Evolutionary conservation across 2,888 invertebrate genomes (phyloP).

Genomic region (Thymelicus sylvestris): DNA sequence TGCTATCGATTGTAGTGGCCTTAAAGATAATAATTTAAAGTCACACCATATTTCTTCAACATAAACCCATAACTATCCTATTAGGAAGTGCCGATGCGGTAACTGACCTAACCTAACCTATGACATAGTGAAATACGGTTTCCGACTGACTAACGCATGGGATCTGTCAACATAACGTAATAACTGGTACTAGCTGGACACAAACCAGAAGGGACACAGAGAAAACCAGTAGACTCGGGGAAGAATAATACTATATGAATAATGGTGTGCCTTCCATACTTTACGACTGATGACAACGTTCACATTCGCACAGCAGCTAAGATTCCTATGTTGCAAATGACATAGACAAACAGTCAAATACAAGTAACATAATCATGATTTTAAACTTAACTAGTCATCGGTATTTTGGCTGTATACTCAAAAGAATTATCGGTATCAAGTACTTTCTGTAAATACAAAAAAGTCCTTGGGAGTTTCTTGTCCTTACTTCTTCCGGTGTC

Average conservation of each 20-base stretch:
- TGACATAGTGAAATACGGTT: neutral
- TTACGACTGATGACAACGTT: too few relatives aligned
- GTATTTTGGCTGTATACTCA: too few relatives aligned
- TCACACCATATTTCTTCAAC: neutral
- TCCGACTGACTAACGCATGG: neutral
- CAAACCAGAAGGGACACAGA: neutral
- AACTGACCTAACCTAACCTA: slow-evolving; percentile 6
- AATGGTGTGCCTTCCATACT: neutral
- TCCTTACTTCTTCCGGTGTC: too few relatives aligned
- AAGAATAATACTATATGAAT: neutral
- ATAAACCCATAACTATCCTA: neutral
- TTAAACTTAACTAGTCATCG: too few relatives aligned
- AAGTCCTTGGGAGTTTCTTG: too few relatives aligned
- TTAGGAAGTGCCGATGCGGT: neutral
- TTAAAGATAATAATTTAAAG: neutral
- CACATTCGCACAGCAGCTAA: too few relatives aligned
- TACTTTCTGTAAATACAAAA: too few relatives aligned
- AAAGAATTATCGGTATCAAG: too few relatives aligned
- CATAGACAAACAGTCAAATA: too few relatives aligned
- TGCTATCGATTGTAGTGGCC: too few relatives aligned
- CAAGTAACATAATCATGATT: too few relatives aligned
- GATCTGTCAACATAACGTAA: slow-evolving; percentile 12
- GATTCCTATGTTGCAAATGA: too few relatives aligned
- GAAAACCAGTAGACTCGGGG: neutral
- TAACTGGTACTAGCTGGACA: slow-evolving; percentile 3